Percentiles rank a stretch among this genome's conserved stretches.
These are phyloP conservation scores for Pristionchus exspectatus DNA, from an alignment of 2,888 invertebrate genomes.

Conservation along the genomic window DNA sequence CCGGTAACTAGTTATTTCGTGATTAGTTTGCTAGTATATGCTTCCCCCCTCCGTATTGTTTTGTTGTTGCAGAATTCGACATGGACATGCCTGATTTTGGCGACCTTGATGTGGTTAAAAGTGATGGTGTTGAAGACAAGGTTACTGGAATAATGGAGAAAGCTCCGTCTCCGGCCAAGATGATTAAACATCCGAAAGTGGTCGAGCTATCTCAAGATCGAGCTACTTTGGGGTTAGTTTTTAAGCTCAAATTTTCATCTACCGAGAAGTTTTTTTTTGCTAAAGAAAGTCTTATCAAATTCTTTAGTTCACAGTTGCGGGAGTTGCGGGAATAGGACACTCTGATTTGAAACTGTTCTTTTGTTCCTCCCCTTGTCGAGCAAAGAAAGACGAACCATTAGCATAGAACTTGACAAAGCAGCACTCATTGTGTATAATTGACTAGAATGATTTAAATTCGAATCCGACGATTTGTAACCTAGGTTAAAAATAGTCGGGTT, in stretches of 20 bases:
- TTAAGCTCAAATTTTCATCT: background rate
- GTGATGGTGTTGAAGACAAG: background rate
- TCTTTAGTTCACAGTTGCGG: too few relatives aligned
- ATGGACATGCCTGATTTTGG: background rate
- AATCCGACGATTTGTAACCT: too few relatives aligned
- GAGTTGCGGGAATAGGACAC: too few relatives aligned
- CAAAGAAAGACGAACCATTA: too few relatives aligned
- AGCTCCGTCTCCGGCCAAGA: background rate
- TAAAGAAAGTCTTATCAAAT: too few relatives aligned
- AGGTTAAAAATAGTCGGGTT: too few relatives aligned
- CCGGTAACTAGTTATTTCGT: background rate
- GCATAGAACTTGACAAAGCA: too few relatives aligned
- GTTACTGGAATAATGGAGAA: background rate
- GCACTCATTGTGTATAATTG: too few relatives aligned
- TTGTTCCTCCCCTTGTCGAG: too few relatives aligned
- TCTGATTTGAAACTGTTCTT: too few relatives aligned
- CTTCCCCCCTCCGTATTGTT: background rate
- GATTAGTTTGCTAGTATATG: background rate
- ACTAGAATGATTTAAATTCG: too few relatives aligned
- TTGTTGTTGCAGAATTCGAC: background rate
- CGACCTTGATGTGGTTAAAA: background rate
- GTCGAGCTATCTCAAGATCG: background rate
- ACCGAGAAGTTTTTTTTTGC: too few relatives aligned
- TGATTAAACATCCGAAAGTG: constrained; percentile 21
- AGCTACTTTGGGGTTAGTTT: background rate